These are phyloP conservation scores for Phaonia tiefii DNA, from an alignment of 2,888 invertebrate species.

Conservation along the genomic window DNA sequence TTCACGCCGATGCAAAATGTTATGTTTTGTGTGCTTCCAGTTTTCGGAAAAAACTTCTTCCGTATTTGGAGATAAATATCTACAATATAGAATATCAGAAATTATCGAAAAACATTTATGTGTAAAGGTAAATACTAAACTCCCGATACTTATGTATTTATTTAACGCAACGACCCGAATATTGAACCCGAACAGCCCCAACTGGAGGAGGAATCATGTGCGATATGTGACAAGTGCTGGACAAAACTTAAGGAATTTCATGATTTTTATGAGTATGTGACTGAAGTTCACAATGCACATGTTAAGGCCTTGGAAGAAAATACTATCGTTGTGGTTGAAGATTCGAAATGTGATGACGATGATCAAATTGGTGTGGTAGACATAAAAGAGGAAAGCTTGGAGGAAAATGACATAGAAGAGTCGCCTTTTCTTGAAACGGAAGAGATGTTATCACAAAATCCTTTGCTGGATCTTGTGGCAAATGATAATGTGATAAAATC, in stretches of 20 bases:
- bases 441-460: slow-evolving; percentile 70
- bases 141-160: background rate
- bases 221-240: slow-evolving; percentile 78
- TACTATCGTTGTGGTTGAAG: slow-evolving; percentile 4
- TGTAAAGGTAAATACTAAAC: slow-evolving; percentile 70
- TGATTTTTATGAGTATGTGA: slow-evolving; percentile 76
- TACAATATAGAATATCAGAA: slow-evolving; percentile 72
- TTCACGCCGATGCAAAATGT: slow-evolving; percentile 70
- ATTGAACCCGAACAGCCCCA: slow-evolving; percentile 70
- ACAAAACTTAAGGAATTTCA: slow-evolving; percentile 77
- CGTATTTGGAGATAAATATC: slow-evolving; percentile 74
- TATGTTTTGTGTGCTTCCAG: slow-evolving; percentile 76
- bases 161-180: background rate
- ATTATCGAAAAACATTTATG: slow-evolving; percentile 77
- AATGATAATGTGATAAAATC: slow-evolving; percentile 67
- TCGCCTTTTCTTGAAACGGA: slow-evolving; percentile 50
- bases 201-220: slow-evolving; percentile 74
- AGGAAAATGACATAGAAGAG: slow-evolving; percentile 44
- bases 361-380: background rate
- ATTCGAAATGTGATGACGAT: background rate
- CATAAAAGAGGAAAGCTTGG: slow-evolving; percentile 67
- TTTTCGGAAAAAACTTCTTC: slow-evolving; percentile 74
- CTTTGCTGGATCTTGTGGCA: slow-evolving; percentile 70
- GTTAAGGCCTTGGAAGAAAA: slow-evolving; percentile 56
- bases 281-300: slow-evolving; percentile 74